Conservation (phyloP, 2,888 invertebrate species). For the Boloria euphrosyne region DNA sequence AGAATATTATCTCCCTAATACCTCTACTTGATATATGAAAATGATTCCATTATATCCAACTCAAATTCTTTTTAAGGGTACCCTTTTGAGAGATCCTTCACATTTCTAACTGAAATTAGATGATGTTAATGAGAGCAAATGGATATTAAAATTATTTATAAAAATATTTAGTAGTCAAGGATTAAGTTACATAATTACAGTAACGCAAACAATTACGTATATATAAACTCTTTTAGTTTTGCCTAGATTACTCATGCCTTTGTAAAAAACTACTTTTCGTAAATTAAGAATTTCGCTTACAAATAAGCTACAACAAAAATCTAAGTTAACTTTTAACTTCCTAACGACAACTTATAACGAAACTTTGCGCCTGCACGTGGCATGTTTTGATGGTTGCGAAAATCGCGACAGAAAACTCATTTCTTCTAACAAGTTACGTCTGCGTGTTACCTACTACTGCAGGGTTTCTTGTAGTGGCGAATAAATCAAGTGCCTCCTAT, state of each 20-base stretch:
- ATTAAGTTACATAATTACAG: no score
- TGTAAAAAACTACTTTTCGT: no score
- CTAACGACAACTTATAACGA: not conserved
- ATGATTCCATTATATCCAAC: conserved; percentile 8
- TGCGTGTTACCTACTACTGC: conserved; percentile 61
- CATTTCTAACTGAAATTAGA: no score
- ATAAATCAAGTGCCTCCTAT: conserved; percentile 58
- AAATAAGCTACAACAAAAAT: no score
- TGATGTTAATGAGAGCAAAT: no score
- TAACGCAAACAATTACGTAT: no score
- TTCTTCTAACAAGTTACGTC: conserved; percentile 47
- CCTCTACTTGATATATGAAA: conserved; percentile 24
- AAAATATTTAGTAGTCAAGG: no score
- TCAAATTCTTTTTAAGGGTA: not conserved
- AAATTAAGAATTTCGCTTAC: no score
- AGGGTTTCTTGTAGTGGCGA: conserved; percentile 56
- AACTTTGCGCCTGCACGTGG: conserved; percentile 32
- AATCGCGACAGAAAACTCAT: conserved; percentile 27
- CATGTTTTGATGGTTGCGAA: conserved; percentile 28
- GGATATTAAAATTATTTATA: no score
- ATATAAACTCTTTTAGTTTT: no score
- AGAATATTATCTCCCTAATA: conserved; percentile 29
- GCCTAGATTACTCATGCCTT: no score
- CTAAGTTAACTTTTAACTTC: no score
- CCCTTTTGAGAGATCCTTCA: not conserved